A percentile compares a stretch with the other conserved stretches of the same genome.
Conservation (phyloP, 2,113 vertebrate genomes). For the Phycodurus eques region DNA sequence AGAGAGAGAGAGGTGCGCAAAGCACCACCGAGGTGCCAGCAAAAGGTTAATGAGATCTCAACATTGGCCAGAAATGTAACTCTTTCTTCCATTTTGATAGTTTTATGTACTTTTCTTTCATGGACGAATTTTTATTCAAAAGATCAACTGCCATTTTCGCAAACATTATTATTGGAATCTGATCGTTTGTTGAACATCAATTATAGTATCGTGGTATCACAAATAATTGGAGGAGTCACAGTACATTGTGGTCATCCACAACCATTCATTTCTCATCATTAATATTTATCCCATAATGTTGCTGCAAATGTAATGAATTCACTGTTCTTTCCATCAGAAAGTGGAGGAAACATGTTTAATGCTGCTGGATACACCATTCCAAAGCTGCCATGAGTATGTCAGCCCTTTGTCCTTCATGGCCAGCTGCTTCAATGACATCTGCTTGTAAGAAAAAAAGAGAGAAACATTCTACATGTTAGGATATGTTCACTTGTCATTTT, state of each 20-base stretch:
- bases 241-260: neutral
- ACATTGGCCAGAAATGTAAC: no score
- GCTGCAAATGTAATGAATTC: neutral
- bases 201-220: neutral
- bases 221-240: neutral
- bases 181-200: neutral
- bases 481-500: neutral
- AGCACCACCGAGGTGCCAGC: no score
- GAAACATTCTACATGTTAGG: neutral
- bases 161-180: neutral
- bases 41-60: no score
- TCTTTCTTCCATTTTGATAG: no score
- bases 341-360: conserved; percentile 76
- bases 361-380: conserved; percentile 82
- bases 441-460: conserved; percentile 78
- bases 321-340: conserved; percentile 68
- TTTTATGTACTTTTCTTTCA: no score
- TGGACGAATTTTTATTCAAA: no score
- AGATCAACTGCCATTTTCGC: no score
- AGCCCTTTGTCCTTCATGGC: conserved; percentile 89
- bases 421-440: conserved; percentile 93
- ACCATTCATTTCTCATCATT: neutral
- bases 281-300: neutral
- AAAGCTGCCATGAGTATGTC: conserved; percentile 86
- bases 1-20: no score